Evolutionary conservation across 2,888 invertebrate species (phyloP), one percentile per base, ranked within the genome.

Genomic region (Rhabditoides inermis): DNA sequence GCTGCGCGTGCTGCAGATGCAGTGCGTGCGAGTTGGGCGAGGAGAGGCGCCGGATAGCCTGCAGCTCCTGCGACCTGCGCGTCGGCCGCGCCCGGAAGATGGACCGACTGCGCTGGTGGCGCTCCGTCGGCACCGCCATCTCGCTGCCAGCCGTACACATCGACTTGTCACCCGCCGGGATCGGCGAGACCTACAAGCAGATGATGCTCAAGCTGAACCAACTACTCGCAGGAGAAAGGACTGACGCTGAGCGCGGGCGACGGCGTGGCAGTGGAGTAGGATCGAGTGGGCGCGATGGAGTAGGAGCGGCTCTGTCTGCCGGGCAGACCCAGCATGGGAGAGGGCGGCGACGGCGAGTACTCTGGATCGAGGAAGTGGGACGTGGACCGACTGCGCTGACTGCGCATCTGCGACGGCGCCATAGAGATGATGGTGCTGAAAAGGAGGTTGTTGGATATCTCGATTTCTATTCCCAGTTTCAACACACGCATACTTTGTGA

Each of bases 331-430:
- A 22, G 25, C 4, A 22, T 22, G 3, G 25, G 23, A 10, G 40
- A 7, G n/a, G 40, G 7, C 12, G 18, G 7, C 22, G 18, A 7
- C n/a, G 61, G 61, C n/a, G 58, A 58, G 15, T 61, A 45, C 27
- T 56, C 55, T 5, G 66, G 63, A 44, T 63, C 63, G 20, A 63
- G 58, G 27, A 66, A 63, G 25, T 63, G 62, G 15, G 63, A 63
- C n/a, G 63, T 58, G 7, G 66, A 63, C 10, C 66, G 54, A 20
- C 59, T 59, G 37, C 66, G 55, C 3, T 63, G 53, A 10, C 63
- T 63, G 18, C 66, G 54, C 52, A 66, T 56, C 2, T 63, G 62
- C 7, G 66, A 63, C 66, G 66, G 62, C 7, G 66, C 66, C 66
- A 66, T 66, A 18, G 66, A 66, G 6, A 66, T 66, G 23, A 66